Conservation (phyloP, 2,797 vertebrate species). For the Amblyopsis hoosieri region DNA sequence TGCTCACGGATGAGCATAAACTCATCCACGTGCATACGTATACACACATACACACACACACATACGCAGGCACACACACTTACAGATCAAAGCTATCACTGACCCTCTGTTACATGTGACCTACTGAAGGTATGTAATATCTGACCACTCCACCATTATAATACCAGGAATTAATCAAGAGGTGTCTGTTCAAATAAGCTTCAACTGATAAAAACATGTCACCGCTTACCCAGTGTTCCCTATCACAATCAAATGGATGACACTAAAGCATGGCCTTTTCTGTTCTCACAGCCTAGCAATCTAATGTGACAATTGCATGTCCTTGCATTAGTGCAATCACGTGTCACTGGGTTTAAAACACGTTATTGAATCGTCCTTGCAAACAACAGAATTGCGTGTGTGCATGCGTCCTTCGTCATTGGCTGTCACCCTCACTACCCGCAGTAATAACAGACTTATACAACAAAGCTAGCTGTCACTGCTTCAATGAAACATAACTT, state of each 20-base stretch:
- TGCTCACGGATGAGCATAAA: conserved; percentile 1
- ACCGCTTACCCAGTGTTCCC: background rate
- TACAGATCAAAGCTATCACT: conserved; percentile 23
- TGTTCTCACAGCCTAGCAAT: conserved; percentile 25
- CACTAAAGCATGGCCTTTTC: conserved; percentile 35
- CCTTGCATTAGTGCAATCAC: background rate
- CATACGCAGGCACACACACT: conserved; percentile 20
- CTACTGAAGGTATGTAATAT: conserved; percentile 36
- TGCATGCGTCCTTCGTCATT: conserved; percentile 27
- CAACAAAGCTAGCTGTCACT: conserved; percentile 15
- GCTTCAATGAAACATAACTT: conserved; percentile 24
- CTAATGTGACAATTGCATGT: conserved; percentile 1
- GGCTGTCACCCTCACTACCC: conserved; percentile 24
- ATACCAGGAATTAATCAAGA: conserved; percentile 11
- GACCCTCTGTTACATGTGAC: conserved; percentile 46
- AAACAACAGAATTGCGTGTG: conserved; percentile 40
- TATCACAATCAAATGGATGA: background rate
- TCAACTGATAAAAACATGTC: conserved; percentile 10
- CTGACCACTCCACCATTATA: conserved; percentile 13
- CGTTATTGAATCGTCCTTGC: conserved; percentile 7
- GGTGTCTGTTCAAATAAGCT: background rate
- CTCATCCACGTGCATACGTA: conserved; percentile 6
- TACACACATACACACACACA: conserved; percentile 6
- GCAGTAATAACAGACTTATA: conserved; percentile 36
- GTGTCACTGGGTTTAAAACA: conserved; percentile 22